These are phyloP conservation scores for Sycophila texana DNA, from an alignment of 2,888 invertebrate genomes.

Conservation along the genomic window DNA sequence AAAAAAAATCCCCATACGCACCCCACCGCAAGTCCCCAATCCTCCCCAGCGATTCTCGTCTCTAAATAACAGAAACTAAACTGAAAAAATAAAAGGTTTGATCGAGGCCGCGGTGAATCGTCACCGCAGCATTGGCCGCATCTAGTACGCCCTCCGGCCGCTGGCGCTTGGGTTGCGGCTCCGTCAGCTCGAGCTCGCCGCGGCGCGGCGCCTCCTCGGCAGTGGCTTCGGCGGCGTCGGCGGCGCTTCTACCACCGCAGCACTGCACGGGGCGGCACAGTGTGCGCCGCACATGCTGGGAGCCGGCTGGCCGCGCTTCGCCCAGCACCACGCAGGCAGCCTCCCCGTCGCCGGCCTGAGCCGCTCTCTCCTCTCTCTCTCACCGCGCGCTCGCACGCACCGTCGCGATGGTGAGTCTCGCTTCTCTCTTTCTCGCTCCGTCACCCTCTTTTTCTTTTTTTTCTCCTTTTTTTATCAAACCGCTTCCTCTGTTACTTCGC, in stretches of 20 bases:
- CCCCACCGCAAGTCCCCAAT: no score
- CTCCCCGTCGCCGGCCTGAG: background rate
- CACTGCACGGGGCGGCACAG: constrained; percentile 16
- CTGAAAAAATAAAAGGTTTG: no score
- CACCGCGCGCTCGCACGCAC: background rate
- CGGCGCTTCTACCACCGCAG: background rate
- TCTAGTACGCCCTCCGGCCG: background rate
- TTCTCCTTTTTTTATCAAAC: background rate
- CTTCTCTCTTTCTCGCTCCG: background rate
- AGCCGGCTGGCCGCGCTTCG: constrained; percentile 58
- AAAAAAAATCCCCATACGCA: no score
- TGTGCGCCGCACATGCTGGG: constrained; percentile 57
- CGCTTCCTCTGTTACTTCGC: no score
- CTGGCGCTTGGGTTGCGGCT: background rate
- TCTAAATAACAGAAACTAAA: no score
- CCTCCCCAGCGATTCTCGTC: no score
- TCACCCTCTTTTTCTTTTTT: background rate
- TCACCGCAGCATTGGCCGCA: background rate
- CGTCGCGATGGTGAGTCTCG: constrained; percentile 47
- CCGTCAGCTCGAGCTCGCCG: background rate
- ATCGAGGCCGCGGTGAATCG: no score
- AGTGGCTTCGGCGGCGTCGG: background rate
- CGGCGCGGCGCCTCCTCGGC: background rate
- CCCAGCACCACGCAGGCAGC: constrained; percentile 1
- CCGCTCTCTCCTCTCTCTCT: background rate